Percentiles rank a stretch among this genome's conserved stretches.
These are phyloP conservation scores for Phylloscopus trochilus DNA, from an alignment of 2,113 vertebrate species.

Conservation along the genomic window DNA sequence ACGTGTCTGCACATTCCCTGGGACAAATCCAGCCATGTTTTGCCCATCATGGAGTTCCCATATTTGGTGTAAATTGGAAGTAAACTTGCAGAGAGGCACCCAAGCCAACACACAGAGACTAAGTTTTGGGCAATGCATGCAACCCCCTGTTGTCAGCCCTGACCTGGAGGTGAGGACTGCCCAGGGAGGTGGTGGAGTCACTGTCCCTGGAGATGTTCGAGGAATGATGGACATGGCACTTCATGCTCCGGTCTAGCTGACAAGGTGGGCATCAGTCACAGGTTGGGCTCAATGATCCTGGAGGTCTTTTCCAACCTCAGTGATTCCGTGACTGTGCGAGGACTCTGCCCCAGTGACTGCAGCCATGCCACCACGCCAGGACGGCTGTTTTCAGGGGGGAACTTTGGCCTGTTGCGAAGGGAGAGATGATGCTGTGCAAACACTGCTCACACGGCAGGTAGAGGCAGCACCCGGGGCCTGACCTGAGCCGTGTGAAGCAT, in stretches of 20 bases:
- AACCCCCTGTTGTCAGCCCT: background rate
- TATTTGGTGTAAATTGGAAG: background rate
- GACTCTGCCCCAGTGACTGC: background rate
- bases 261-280: background rate
- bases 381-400: fast-evolving
- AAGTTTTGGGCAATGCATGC: background rate
- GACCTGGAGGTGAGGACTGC: background rate
- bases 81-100: background rate
- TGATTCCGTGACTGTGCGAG: background rate
- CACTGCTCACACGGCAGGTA: too few species aligned
- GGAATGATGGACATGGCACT: background rate
- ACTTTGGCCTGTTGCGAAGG: fast-evolving
- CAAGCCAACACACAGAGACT: fast-evolving
- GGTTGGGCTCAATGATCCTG: fast-evolving
- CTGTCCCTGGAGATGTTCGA: background rate
- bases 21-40: fast-evolving
- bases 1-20: background rate
- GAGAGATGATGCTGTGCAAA: background rate
- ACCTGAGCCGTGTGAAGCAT: background rate
- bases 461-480: fast-evolving
- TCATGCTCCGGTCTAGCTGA: background rate
- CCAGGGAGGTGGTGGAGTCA: background rate
- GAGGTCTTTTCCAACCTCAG: background rate
- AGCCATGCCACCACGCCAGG: background rate
- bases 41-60: fast-evolving